Conservation (phyloP, 64 coral and sea anemone species). For the Porites lutea region DNA sequence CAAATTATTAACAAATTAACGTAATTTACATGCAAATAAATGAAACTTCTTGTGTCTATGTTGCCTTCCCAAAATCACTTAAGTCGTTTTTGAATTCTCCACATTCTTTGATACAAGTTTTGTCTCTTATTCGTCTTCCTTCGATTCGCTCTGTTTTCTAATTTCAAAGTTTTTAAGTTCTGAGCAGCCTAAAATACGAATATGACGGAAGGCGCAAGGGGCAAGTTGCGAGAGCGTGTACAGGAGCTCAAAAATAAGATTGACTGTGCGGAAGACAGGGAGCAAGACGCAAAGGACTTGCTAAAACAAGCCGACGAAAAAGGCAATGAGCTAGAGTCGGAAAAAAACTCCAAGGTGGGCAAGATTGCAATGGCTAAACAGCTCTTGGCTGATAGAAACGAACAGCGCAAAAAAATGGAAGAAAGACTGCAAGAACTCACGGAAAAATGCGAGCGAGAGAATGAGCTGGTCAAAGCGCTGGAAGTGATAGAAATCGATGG, state of each 20-base stretch:
- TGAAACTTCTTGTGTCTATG: not conserved
- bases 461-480: slow-evolving; percentile 69
- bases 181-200: not conserved
- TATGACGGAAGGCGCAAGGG: not conserved
- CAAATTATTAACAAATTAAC: not conserved
- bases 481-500: slow-evolving; percentile 82
- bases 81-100: not conserved
- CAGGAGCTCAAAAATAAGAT: slow-evolving; percentile 83
- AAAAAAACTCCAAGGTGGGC: slow-evolving; percentile 47
- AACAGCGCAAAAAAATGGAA: slow-evolving; percentile 42
- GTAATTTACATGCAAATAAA: slow-evolving; percentile 47
- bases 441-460: slow-evolving; percentile 70
- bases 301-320: slow-evolving; percentile 54
- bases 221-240: slow-evolving; percentile 75
- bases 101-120: slow-evolving; percentile 10
- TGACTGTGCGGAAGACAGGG: slow-evolving; percentile 81
- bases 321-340: slow-evolving; percentile 65
- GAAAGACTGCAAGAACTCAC: slow-evolving; percentile 31
- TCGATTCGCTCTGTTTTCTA: not conserved
- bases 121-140: not conserved
- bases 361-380: slow-evolving; percentile 60
- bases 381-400: slow-evolving; percentile 36
- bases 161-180: not conserved
- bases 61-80: slow-evolving; percentile 27
- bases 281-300: slow-evolving; percentile 52